A percentile compares a stretch with the other conserved stretches of the same genome.
Evolutionary conservation across 2,888 invertebrate genomes (phyloP).

Genomic region (Acrobasis suavella): DNA sequence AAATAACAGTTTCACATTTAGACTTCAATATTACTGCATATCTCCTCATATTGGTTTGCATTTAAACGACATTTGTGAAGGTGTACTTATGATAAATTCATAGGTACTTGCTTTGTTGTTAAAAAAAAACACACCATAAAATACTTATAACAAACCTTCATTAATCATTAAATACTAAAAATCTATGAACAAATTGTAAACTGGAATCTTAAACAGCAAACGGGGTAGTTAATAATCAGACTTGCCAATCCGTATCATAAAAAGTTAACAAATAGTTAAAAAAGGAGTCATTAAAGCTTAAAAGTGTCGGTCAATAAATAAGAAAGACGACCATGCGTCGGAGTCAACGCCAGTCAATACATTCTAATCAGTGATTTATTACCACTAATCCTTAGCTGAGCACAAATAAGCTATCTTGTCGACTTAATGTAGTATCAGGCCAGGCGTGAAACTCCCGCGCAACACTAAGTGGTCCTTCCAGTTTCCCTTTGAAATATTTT

Average conservation of each 20-base stretch:
- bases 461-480: slow-evolving; percentile 83
- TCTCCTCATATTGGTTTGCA: slow-evolving; percentile 54
- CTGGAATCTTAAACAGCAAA: slow-evolving; percentile 53
- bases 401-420: slow-evolving; percentile 83
- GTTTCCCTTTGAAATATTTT: slow-evolving; percentile 83
- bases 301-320: slow-evolving; percentile 71
- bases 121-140: background rate
- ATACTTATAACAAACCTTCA: background rate
- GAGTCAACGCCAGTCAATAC: slow-evolving; percentile 80
- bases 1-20: slow-evolving; percentile 62
- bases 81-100: slow-evolving; percentile 26
- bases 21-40: slow-evolving; percentile 41
- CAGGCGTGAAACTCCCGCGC: slow-evolving; percentile 83
- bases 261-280: slow-evolving; percentile 66
- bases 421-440: slow-evolving; percentile 81
- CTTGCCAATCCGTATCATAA: slow-evolving; percentile 55
- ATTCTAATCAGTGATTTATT: slow-evolving; percentile 83
- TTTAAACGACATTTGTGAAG: slow-evolving; percentile 51
- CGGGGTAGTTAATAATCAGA: slow-evolving; percentile 65
- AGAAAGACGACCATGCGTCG: slow-evolving; percentile 63
- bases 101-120: background rate
- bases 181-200: slow-evolving; percentile 17
- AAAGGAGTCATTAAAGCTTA: slow-evolving; percentile 68
- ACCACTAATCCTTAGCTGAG: slow-evolving; percentile 80
- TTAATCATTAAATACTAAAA: background rate